Base-by-base conservation (phyloP, 1,140 invertebrate species). In the Pseudoatta argentina region DNA sequence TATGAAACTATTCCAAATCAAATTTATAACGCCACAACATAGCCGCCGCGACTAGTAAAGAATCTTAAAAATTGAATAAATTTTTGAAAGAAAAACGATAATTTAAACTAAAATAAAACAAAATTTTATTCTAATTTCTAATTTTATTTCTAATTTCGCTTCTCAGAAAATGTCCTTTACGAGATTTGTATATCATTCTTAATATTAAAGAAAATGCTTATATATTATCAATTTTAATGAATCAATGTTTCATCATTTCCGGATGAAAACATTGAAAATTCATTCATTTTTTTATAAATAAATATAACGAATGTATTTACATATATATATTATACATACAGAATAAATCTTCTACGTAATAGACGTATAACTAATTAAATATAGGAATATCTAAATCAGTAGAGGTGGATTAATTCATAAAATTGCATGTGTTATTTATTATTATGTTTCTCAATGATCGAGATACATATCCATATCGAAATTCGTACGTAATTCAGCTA, bases 401-500 rank as follows among this genome's bases (percentile, higher is more conserved):
- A 75, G 39, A 27, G 24, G 24, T 73, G 34, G 2, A 1, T 30
- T 30, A 30, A 83, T 14, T 61, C 39, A 39, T 85, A 77, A 85
- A 77, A 85, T 67, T 78, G 48, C 24, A 83, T 79, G 61, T 73
- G 39, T 83, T 73, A 34, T 83, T 83, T 83, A 83, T 83, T 82
- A 81, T 81, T 81, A 55, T 66, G 73, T 78, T 78, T 48, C 30
- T 85, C 72, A 85, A 53, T 24, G 72, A 66, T 57, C 10, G 48
- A 85, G 82, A 85, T 78, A 85, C 51, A 78, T 85, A 83, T 83
- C 39, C 7, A 27, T 83, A 73, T 73, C n/a, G 27, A 72, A 82
- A 61, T 82, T 27, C 39, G 55, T 82, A 24, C 39, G 55, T 83
- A 73, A 14, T 61, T 73, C 8, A 73, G 27, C 39, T 83, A 72